Evolutionary conservation across 2,797 vertebrate species (phyloP), one percentile per base, ranked within the genome.

Genomic region (Loriculus beryllinus): DNA sequence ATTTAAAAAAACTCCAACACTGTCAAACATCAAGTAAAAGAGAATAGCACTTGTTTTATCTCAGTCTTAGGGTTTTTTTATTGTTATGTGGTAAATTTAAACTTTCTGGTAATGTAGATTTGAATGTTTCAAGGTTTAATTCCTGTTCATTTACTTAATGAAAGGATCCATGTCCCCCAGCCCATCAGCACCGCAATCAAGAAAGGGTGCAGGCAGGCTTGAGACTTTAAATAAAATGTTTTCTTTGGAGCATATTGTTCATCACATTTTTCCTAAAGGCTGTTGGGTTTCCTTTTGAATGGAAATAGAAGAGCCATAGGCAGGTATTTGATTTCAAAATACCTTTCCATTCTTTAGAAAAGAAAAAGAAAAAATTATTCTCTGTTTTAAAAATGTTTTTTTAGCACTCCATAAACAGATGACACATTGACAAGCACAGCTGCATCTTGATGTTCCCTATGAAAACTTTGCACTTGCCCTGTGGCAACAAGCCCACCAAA

Each of bases 291-390:
- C 3, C 2, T 93, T 93, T 84, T 88, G 51, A 92, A 79, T 86
- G 67, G 74, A 85, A 90, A 68, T 68, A 78, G 42, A 78, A 78
- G 45, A 91, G 35, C 52, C 82, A 91, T 93, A 86, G 94, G 80
- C 72, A 92, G 81, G 64, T 95, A 88, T 84, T 59, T 85, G 19
- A 72, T 93, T 94, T 90, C 78, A 86, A 94, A 94, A 86, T 82
- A 82, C 9, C 14, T 59, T 82, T 86, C 67, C 22, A 43, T 82
- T 95, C 48, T 80, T 93, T 47, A 76, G 42, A 39, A 65, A 37
- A 70, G 19, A 70, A 76, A 70, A 14, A 70, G 67, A 76, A 70
- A 14, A 70, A 3, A 5, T 29, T 48, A 29, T 54, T 79, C 10
- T 74, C 19, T 67, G 54, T 77, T 69, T 18, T 2, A 76, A 72